Conservation (phyloP, 2,888 invertebrate genomes). For the Venustoraphidia nigricollis region DNA sequence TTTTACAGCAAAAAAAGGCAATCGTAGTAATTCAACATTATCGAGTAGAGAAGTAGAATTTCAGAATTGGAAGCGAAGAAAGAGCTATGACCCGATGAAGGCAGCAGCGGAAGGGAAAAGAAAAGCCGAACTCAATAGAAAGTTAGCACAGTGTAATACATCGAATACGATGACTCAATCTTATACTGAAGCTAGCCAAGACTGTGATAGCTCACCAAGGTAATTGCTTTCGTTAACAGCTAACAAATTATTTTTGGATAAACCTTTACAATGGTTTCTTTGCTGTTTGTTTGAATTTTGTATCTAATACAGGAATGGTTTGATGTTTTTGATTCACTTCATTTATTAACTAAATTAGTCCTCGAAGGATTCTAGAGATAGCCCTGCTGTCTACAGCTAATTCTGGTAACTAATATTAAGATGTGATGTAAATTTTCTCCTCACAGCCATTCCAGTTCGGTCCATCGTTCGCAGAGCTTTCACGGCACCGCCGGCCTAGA, state of each 20-base stretch:
- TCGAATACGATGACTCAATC: slow-evolving; percentile 23
- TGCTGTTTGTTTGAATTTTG: background rate
- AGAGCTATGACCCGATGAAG: slow-evolving; percentile 89
- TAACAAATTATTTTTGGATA: background rate
- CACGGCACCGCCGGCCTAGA: slow-evolving; percentile 29
- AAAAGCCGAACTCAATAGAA: slow-evolving; percentile 39
- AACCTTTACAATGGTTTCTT: background rate
- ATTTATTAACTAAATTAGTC: too few species aligned
- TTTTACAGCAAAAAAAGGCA: slow-evolving; percentile 35
- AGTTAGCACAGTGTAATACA: slow-evolving; percentile 17
- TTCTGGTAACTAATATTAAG: background rate
- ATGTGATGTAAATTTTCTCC: background rate
- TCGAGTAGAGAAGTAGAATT: slow-evolving; percentile 69
- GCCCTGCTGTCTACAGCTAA: background rate
- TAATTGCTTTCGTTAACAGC: background rate
- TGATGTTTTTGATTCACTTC: too few species aligned
- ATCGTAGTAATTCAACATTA: slow-evolving; percentile 51
- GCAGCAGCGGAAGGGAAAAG: slow-evolving; percentile 78
- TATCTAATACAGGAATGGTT: too few species aligned
- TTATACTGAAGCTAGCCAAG: slow-evolving; percentile 21
- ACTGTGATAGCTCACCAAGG: slow-evolving; percentile 26
- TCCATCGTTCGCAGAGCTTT: slow-evolving; percentile 30
- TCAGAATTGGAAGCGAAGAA: slow-evolving; percentile 91
- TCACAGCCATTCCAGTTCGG: slow-evolving; percentile 26
- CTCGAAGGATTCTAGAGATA: background rate